These are phyloP conservation scores for Apus apus DNA, from an alignment of 2,113 vertebrate genomes.

Conservation along the genomic window DNA sequence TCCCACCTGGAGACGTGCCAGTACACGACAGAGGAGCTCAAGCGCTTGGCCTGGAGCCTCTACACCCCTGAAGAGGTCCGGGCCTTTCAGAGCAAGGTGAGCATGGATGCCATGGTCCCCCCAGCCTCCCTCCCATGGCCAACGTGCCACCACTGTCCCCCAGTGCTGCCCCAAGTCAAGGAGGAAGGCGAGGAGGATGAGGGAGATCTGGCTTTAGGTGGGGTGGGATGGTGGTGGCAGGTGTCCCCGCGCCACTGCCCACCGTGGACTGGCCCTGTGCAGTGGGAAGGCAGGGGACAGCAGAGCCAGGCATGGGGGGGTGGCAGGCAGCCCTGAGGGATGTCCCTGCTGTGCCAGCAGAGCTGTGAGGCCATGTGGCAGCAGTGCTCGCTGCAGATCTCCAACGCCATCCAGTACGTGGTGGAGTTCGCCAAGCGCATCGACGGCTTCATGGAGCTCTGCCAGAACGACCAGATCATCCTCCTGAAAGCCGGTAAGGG, in stretches of 20 bases:
- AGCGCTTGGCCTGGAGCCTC: slow-evolving; percentile 83
- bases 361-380: slow-evolving; percentile 90
- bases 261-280: accelerated
- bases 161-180: not conserved
- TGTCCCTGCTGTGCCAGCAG: slow-evolving; percentile 21
- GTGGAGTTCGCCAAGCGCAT: slow-evolving; percentile 93
- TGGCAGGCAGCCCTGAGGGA: not conserved
- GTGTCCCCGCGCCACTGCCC: not conserved
- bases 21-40: slow-evolving; percentile 87
- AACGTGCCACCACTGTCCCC: not conserved
- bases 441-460: slow-evolving; percentile 91
- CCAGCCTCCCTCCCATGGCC: accelerated
- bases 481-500: slow-evolving; percentile 91
- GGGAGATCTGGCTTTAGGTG: not conserved
- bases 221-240: accelerated
- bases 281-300: accelerated
- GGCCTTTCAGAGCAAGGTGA: slow-evolving; percentile 84
- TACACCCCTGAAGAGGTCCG: slow-evolving; percentile 87
- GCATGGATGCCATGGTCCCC: not conserved
- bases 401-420: slow-evolving; percentile 91
- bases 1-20: slow-evolving; percentile 90
- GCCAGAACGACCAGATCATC: slow-evolving; percentile 94
- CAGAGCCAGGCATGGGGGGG: not conserved
- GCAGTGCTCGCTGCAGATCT: slow-evolving; percentile 87
- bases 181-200: not conserved